Conservation (phyloP, 2,113 vertebrate genomes). For the Entelurus aequoreus region DNA sequence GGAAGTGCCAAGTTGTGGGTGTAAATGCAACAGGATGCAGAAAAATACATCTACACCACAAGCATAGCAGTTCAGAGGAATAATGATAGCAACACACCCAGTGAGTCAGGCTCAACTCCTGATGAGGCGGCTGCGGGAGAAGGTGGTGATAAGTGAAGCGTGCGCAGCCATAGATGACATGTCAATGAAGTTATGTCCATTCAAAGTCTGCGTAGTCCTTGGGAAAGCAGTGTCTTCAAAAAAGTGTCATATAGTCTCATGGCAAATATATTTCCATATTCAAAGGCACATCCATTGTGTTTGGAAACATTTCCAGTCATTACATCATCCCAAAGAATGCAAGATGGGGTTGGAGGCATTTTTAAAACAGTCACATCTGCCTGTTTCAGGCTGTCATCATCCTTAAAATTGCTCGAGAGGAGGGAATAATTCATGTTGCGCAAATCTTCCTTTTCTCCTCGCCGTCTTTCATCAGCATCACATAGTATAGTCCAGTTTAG, state of each 20-base stretch:
- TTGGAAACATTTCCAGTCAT: conserved; percentile 27
- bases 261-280: not conserved
- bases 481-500: conserved; percentile 40
- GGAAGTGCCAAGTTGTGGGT: not conserved
- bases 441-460: conserved; percentile 2
- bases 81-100: conserved; percentile 8
- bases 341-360: conserved; percentile 7
- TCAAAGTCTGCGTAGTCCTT: conserved; percentile 15
- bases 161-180: conserved; percentile 12
- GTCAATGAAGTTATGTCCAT: conserved; percentile 9
- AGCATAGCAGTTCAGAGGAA: conserved; percentile 6
- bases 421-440: not conserved
- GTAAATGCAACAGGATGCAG: not conserved
- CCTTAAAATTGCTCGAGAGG: conserved; percentile 31
- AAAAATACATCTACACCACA: conserved; percentile 3
- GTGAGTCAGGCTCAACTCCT: conserved; percentile 6
- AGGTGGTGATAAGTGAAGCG: conserved; percentile 1
- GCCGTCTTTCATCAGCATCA: conserved; percentile 19
- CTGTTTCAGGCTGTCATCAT: not conserved
- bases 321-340: conserved; percentile 36
- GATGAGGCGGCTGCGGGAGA: not conserved
- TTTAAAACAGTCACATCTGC: conserved; percentile 5
- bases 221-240: not conserved
- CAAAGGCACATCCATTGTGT: not conserved
- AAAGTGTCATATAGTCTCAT: not conserved